phyloP scores from a whole-genome alignment of 2,113 vertebrate species.

The Ctenomys sociabilis region DNA sequence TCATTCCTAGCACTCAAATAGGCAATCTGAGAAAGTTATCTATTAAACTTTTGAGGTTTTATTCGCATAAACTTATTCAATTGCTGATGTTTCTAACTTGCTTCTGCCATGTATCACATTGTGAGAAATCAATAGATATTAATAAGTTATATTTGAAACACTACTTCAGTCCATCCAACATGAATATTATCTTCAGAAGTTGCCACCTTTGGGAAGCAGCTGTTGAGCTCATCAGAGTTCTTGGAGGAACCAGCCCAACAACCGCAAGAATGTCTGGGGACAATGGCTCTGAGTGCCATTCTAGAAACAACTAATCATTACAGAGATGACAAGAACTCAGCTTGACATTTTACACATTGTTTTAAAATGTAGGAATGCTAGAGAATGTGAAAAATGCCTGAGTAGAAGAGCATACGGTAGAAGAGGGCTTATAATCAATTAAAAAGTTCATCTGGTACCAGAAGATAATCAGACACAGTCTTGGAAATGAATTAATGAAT shows the following conservation, averaged over 20 bases:
- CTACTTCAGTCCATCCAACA: slow-evolving; percentile 3
- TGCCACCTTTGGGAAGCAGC: background rate
- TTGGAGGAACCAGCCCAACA: background rate
- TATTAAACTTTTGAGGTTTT: background rate
- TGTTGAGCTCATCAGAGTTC: background rate
- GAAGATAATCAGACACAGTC: background rate
- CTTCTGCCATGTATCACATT: background rate
- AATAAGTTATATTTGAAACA: slow-evolving; percentile 59
- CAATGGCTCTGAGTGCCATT: background rate
- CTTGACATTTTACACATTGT: slow-evolving; percentile 60
- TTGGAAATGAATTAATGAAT: slow-evolving; percentile 24
- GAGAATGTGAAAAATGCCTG: slow-evolving; percentile 16
- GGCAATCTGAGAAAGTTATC: background rate
- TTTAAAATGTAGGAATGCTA: background rate
- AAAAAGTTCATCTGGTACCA: background rate
- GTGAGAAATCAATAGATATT: slow-evolving; percentile 61
- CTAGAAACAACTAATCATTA: slow-evolving; percentile 28
- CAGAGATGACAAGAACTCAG: slow-evolving; percentile 50
- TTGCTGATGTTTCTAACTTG: background rate
- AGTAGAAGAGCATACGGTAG: background rate
- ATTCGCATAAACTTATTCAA: background rate
- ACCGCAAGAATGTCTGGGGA: background rate
- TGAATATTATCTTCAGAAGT: slow-evolving; percentile 15
- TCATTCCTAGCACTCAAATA: background rate
- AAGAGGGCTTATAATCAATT: background rate